These are phyloP conservation scores for Ephialtes manifestator DNA, from an alignment of 2,888 invertebrate genomes.

Conservation along the genomic window DNA sequence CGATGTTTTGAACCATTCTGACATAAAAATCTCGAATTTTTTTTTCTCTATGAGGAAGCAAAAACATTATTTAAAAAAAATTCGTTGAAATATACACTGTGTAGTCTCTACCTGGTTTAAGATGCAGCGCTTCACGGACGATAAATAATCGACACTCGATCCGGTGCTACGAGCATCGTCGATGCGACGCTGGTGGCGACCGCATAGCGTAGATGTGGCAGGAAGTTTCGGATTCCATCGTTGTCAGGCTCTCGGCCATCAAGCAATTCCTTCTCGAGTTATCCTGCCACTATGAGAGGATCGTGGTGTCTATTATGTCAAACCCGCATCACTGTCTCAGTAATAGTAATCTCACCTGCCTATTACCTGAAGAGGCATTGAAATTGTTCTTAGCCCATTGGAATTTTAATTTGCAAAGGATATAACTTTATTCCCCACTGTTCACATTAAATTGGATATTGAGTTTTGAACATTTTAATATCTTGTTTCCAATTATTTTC, in stretches of 20 bases:
- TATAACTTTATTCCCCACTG: background rate
- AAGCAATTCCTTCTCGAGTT: slow-evolving; percentile 4
- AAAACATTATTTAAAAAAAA: no score
- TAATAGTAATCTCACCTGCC: background rate
- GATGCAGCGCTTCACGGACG: slow-evolving; percentile 1
- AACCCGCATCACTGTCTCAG: slow-evolving; percentile 6
- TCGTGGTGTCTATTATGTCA: background rate
- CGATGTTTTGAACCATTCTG: no score
- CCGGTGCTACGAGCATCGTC: slow-evolving; percentile 32
- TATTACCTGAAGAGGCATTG: background rate
- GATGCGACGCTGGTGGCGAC: slow-evolving; percentile 34
- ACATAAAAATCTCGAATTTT: no score
- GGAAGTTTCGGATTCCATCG: slow-evolving; percentile 61
- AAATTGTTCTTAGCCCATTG: background rate
- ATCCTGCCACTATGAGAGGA: background rate
- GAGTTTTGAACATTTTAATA: no score
- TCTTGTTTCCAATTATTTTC: no score
- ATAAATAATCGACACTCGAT: slow-evolving; percentile 60
- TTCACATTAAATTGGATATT: background rate
- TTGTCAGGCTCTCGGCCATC: slow-evolving; percentile 7
- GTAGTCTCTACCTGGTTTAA: background rate
- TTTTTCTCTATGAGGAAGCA: no score
- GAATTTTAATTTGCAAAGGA: background rate
- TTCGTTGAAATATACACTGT: no score
- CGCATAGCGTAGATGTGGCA: slow-evolving; percentile 31